Percentiles rank a stretch among this genome's conserved stretches.
Evolutionary conservation across 2,797 vertebrate genomes (phyloP).

Genomic region (Nothura maculosa): DNA sequence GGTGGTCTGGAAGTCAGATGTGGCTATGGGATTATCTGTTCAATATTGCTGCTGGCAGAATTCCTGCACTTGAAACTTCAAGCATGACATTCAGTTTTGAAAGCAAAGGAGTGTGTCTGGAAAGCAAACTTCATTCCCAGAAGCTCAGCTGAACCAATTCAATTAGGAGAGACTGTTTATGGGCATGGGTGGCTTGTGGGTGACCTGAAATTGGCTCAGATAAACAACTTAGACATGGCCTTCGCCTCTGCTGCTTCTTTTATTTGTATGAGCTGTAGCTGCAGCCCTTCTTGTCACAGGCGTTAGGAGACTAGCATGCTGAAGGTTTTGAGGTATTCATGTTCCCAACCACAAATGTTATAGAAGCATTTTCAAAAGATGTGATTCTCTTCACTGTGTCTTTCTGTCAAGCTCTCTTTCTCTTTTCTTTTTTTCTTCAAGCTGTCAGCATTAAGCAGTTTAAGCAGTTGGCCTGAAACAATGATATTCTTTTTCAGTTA

Average conservation of each 20-base stretch:
- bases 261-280: not conserved
- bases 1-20: not conserved
- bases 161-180: not conserved
- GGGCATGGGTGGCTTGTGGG: not conserved
- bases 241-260: not conserved
- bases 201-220: not conserved
- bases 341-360: not conserved
- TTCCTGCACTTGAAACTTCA: not conserved
- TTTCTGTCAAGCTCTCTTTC: not conserved
- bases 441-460: not conserved
- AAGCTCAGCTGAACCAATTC: not conserved
- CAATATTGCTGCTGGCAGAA: not conserved
- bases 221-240: not conserved
- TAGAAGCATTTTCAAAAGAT: not conserved
- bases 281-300: not conserved
- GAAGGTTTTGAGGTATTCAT: not conserved
- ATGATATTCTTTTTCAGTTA: not conserved
- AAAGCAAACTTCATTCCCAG: not conserved
- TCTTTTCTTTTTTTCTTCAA: not conserved
- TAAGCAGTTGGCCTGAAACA: not conserved
- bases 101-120: not conserved
- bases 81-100: not conserved
- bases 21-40: not conserved
- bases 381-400: not conserved
- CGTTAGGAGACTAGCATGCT: not conserved